Evolutionary conservation across 2,113 vertebrate species (phyloP).

Genomic region (Lamprotornis superbus): DNA sequence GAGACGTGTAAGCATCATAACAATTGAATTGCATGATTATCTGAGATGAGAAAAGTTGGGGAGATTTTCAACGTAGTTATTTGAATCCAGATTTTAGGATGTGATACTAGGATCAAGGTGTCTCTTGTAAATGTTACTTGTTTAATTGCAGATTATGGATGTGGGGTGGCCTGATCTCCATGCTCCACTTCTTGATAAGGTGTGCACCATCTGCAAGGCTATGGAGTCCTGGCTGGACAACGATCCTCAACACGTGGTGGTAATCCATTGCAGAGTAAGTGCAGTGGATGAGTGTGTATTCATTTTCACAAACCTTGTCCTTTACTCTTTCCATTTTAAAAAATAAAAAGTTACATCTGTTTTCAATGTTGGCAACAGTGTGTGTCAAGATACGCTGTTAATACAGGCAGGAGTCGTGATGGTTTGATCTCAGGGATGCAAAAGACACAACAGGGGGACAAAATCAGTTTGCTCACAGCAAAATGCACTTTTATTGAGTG

Average conservation of each 20-base stretch:
- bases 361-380: neutral
- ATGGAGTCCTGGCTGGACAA: conserved; percentile 95
- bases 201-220: conserved; percentile 95
- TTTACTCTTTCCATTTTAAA: neutral
- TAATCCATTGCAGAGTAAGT: conserved; percentile 94
- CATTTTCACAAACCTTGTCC: neutral
- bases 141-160: conserved; percentile 84
- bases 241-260: conserved; percentile 87
- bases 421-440: too few relatives aligned
- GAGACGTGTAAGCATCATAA: neutral
- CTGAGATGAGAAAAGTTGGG: neutral
- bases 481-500: too few relatives aligned
- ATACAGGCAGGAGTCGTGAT: too few relatives aligned
- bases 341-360: neutral
- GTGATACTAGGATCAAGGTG: neutral
- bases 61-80: neutral
- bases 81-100: neutral
- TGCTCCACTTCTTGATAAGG: conserved; percentile 90
- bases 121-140: neutral
- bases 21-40: neutral
- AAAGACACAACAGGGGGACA: too few relatives aligned
- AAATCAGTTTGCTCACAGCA: too few relatives aligned
- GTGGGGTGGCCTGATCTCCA: conserved; percentile 95
- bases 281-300: neutral
- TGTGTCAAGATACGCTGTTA: neutral